Percentiles rank a stretch among this genome's conserved stretches.
Evolutionary conservation across 2,113 vertebrate genomes (phyloP).

Genomic region (Ibidorhyncha struthersii): DNA sequence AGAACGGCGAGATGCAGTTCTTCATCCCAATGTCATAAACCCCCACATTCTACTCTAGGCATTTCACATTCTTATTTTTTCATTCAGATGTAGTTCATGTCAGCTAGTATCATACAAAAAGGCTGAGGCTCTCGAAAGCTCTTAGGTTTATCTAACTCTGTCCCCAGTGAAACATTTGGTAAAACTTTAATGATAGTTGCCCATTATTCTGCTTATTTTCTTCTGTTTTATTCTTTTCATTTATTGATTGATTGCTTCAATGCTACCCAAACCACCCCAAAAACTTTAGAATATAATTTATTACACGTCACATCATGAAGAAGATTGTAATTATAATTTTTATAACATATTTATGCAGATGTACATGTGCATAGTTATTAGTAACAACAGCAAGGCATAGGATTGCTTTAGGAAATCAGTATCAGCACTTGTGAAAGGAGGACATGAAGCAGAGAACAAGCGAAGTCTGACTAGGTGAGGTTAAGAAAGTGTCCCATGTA

Average conservation of each 20-base stretch:
- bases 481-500: background rate
- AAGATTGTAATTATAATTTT: background rate
- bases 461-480: background rate
- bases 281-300: background rate
- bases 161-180: background rate
- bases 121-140: background rate
- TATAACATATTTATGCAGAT: background rate
- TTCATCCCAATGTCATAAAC: constrained; percentile 21
- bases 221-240: background rate
- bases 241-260: background rate
- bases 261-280: background rate
- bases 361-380: background rate
- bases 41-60: background rate
- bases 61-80: background rate
- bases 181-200: background rate
- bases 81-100: background rate
- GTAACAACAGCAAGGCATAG: background rate
- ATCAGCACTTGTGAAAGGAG: background rate
- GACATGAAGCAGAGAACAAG: background rate
- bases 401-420: background rate
- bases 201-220: background rate
- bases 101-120: background rate
- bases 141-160: background rate
- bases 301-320: background rate
- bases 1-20: background rate